Base-by-base conservation (phyloP, 2,888 invertebrate genomes). In the Ichneumoninae sp. region DNA sequence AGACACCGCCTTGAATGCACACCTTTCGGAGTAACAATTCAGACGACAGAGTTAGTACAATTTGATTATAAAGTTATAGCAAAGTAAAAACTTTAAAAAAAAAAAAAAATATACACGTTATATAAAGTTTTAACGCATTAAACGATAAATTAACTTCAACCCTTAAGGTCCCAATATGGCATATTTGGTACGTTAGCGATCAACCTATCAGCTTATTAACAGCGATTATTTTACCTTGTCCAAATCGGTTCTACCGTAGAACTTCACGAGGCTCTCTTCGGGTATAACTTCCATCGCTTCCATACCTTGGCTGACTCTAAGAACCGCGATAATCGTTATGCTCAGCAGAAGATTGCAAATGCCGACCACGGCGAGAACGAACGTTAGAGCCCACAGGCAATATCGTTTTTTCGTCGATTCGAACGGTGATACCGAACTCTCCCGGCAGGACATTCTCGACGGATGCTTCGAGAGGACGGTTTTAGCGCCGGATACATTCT, bases 271-370 rank as follows among this genome's bases (percentile, higher is more conserved):
- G 84, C 96, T 95, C 83, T 96, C 96, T 75, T 97, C 96, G 0
- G 96, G 95, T 81, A 98, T 95, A 68, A 98, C 95, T 93, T 98
- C 98, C 94, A 98, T 95, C 87, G 97, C 97, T 91, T 98, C 97
- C 95, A 98, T 96, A 7, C 98, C 98, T 92, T 96, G 96, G 0
- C 97, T 97, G 82, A 98, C 95, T 81, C 97, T 95, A 63, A 98
- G 93, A 0, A 98, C 98, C 7, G 97, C 96, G 80, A 98, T 95
- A 75, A 98, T 97, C 0, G 97, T 96, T 57, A 98, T 95, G 0
- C 98, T 98, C 2, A 98, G 94, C 54, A 97, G 94, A 73, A 98
- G 95, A 94, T 98, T 98, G 13, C 97, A 97, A 54, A 95, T 90
- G n/a, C 93, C 93, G 63, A 93, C 89, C 60, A 97, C 95, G 0